These are phyloP conservation scores for Catagonus wagneri DNA, from an alignment of 2,113 vertebrate species.

Conservation along the genomic window DNA sequence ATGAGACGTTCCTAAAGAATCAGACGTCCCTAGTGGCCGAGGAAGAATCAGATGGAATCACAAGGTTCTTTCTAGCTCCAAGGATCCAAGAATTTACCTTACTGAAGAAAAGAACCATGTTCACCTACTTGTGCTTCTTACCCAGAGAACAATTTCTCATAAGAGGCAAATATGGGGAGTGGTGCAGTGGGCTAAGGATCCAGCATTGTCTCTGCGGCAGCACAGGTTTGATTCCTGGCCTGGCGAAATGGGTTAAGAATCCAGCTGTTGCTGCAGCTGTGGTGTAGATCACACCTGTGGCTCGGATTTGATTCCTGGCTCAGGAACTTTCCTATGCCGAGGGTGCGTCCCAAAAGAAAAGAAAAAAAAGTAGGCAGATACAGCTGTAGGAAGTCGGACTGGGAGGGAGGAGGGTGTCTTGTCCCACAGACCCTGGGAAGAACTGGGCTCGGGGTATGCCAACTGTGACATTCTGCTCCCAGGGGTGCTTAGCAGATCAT, in stretches of 20 bases:
- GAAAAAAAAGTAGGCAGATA: background rate
- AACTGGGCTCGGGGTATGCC: background rate
- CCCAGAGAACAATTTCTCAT: background rate
- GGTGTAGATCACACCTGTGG: too few species aligned
- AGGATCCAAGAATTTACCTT: conserved; percentile 35
- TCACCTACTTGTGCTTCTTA: background rate
- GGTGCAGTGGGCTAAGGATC: too few species aligned
- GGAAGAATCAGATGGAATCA: background rate
- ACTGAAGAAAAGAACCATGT: background rate
- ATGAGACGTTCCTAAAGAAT: background rate
- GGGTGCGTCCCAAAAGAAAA: too few species aligned
- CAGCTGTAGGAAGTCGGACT: background rate
- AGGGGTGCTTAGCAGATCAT: conserved; percentile 61
- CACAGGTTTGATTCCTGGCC: too few species aligned
- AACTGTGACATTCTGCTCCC: conserved; percentile 17
- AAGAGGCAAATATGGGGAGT: background rate
- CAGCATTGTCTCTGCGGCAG: too few species aligned
- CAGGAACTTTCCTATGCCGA: too few species aligned
- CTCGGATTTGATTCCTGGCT: too few species aligned
- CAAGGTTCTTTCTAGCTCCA: background rate
- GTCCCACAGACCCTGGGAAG: background rate
- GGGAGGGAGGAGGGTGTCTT: background rate
- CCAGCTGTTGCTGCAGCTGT: too few species aligned
- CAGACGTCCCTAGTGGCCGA: background rate
- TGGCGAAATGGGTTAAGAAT: too few species aligned